Conservation (phyloP, 92 coral and sea anemone species). For the Pocillopora grandis region DNA sequence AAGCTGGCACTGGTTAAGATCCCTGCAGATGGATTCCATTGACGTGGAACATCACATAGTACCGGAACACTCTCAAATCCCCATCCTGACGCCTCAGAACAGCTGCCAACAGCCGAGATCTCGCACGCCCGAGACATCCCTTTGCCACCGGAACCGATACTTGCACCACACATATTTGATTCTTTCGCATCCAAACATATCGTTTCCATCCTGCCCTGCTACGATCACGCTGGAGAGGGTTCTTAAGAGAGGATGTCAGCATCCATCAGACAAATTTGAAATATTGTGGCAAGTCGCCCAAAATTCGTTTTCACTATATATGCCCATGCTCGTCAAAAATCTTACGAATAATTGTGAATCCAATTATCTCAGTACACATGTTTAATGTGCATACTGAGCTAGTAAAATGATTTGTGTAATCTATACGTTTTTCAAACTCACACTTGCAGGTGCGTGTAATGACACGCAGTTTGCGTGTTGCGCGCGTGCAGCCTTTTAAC, state of each 20-base stretch:
- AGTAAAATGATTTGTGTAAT: no score
- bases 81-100: background rate
- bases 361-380: no score
- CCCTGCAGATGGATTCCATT: constrained; percentile 47
- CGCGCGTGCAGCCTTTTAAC: no score
- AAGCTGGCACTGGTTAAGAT: constrained; percentile 38
- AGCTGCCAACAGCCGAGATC: background rate
- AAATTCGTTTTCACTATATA: constrained; percentile 22
- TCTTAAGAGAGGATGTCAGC: background rate
- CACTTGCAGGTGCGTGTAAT: no score
- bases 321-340: constrained; percentile 7
- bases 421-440: no score
- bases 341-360: no score
- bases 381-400: no score
- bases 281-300: constrained; percentile 24
- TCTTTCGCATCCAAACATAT: constrained; percentile 10
- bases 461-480: no score
- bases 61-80: background rate
- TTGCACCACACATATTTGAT: constrained; percentile 29
- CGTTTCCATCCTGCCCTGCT: constrained; percentile 13
- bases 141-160: constrained; percentile 8
- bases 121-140: background rate
- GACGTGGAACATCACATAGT: background rate
- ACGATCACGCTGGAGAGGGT: constrained; percentile 37
- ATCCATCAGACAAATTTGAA: constrained; percentile 27